Evolutionary conservation across 2,888 invertebrate species (phyloP).

Genomic region (Orchestes rusci): DNA sequence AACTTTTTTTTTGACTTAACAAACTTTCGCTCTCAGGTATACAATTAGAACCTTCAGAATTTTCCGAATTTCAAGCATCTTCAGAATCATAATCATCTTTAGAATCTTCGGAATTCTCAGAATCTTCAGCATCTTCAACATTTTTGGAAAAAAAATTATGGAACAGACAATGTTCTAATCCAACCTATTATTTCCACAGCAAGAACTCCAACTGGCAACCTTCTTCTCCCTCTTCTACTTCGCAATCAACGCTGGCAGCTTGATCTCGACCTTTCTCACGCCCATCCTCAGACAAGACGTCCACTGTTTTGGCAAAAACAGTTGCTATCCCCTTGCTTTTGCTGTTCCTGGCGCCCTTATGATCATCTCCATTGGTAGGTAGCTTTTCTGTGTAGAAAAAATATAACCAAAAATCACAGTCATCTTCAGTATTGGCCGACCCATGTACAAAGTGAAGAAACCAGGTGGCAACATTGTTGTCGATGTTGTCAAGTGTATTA

Average conservation of each 20-base stretch:
- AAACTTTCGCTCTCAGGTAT: too few species aligned
- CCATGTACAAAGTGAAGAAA: conserved; percentile 65
- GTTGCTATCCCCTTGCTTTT: conserved; percentile 81
- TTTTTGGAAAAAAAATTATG: too few species aligned
- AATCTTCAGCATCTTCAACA: too few species aligned
- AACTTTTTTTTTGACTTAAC: too few species aligned
- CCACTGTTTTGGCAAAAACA: conserved; percentile 66
- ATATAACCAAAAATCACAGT: too few species aligned
- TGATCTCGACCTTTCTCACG: conserved; percentile 81
- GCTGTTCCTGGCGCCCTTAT: conserved; percentile 84
- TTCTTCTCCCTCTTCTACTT: conserved; percentile 96
- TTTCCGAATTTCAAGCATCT: too few species aligned
- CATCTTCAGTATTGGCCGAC: conserved; percentile 73
- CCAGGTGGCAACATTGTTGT: conserved; percentile 80
- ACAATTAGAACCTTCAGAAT: too few species aligned
- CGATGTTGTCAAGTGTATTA: conserved; percentile 69
- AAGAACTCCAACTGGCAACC: conserved; percentile 67
- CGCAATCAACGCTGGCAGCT: conserved; percentile 84
- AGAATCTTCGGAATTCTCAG: too few species aligned
- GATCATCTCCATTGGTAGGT: conserved; percentile 72
- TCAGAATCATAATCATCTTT: too few species aligned
- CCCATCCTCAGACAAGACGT: conserved; percentile 78
- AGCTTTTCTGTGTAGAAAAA: too few species aligned
- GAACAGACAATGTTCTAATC: too few species aligned
- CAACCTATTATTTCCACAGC: too few species aligned